A percentile compares a stretch with the other conserved stretches of the same genome.
These are phyloP conservation scores for Cepaea nemoralis DNA, from an alignment of 1,140 invertebrate species.

Conservation along the genomic window DNA sequence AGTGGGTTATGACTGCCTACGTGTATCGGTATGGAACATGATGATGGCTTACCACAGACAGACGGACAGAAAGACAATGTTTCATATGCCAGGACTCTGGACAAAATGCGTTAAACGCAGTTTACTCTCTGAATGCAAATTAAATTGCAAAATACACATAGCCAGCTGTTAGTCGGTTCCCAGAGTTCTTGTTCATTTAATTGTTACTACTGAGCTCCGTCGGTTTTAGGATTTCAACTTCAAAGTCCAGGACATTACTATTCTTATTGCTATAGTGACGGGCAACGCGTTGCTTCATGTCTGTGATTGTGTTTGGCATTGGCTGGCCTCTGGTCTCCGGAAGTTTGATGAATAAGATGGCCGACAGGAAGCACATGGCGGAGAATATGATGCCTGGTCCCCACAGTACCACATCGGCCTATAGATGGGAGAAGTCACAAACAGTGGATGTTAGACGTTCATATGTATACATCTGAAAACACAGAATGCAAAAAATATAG, in stretches of 20 bases:
- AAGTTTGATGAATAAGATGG: slow-evolving; percentile 29
- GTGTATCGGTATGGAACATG: too few relatives aligned
- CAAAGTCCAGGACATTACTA: background rate
- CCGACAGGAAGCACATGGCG: slow-evolving; percentile 43
- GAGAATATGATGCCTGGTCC: slow-evolving; percentile 47
- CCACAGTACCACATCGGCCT: slow-evolving; percentile 46
- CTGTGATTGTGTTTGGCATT: slow-evolving; percentile 46
- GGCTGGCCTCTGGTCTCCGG: slow-evolving; percentile 48
- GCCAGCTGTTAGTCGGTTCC: too few relatives aligned
- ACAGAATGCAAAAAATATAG: too few relatives aligned
- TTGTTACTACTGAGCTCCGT: background rate
- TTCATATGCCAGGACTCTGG: too few relatives aligned
- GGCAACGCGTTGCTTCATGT: slow-evolving; percentile 28
- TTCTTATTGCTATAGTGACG: background rate
- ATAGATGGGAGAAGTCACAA: background rate
- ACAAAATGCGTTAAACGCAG: too few relatives aligned
- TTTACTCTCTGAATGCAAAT: too few relatives aligned
- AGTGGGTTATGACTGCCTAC: too few relatives aligned
- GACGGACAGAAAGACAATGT: too few relatives aligned
- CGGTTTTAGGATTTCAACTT: background rate
- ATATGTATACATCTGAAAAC: background rate
- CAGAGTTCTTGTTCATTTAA: background rate
- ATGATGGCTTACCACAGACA: too few relatives aligned
- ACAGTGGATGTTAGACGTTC: background rate
- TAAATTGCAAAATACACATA: too few relatives aligned